Percentiles rank a stretch among this genome's conserved stretches.
These are phyloP conservation scores for Drosophila melanogaster DNA, from an alignment of 1,140 invertebrate genomes.

Conservation along the genomic window DNA sequence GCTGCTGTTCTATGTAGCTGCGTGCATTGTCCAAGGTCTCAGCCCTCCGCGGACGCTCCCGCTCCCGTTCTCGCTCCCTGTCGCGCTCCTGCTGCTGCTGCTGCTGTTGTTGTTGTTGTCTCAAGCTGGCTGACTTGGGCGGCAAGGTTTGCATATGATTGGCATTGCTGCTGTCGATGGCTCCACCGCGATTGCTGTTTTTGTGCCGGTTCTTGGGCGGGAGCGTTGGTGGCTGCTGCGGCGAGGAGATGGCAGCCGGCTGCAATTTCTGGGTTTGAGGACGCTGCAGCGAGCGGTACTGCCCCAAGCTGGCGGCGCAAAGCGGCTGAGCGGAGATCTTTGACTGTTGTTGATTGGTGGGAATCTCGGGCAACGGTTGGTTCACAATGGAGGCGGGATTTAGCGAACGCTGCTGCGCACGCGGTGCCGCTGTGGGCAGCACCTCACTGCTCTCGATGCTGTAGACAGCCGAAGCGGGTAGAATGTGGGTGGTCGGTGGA, in stretches of 20 bases:
- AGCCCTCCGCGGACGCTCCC: constrained; percentile 65
- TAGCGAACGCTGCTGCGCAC: constrained; percentile 68
- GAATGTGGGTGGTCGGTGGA: constrained; percentile 79
- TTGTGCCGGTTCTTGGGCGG: constrained; percentile 84
- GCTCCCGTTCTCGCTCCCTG: constrained; percentile 37
- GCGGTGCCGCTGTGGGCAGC: constrained; percentile 57
- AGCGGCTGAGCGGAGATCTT: constrained; percentile 81
- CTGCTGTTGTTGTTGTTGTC: constrained; percentile 64
- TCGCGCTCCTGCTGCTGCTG: constrained; percentile 45
- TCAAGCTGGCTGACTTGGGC: constrained; percentile 67
- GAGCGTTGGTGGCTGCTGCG: constrained; percentile 74
- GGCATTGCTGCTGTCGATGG: constrained; percentile 53
- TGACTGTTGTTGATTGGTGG: constrained; percentile 56
- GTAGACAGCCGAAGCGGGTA: constrained; percentile 80
- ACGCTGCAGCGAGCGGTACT: constrained; percentile 82
- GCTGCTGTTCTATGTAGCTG: constrained; percentile 71
- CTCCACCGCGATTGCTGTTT: constrained; percentile 22
- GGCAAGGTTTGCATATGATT: constrained; percentile 80
- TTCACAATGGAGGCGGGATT: constrained; percentile 83
- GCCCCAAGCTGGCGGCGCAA: constrained; percentile 78
- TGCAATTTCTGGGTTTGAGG: constrained; percentile 65
- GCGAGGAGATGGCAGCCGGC: constrained; percentile 20
- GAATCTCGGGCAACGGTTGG: constrained; percentile 83
- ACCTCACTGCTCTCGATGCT: constrained; percentile 77
- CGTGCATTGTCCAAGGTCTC: constrained; percentile 80